These are phyloP conservation scores for Amphiprion percula DNA, from an alignment of 2,113 vertebrate species.

Conservation along the genomic window DNA sequence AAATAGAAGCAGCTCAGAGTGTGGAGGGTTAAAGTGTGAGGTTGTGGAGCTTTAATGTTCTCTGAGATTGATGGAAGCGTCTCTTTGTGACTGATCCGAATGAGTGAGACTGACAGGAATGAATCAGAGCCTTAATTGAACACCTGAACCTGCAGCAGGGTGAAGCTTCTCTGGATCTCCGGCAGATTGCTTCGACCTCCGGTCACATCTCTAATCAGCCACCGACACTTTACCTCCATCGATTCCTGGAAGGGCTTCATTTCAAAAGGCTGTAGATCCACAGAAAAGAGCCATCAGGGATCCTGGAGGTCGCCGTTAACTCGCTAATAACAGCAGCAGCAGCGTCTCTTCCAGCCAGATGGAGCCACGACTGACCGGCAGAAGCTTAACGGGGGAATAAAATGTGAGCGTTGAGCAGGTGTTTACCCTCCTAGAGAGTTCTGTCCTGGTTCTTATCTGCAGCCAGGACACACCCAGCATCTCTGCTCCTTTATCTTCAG, in stretches of 20 bases:
- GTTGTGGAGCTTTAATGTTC: too few species aligned
- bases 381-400: constrained; percentile 27
- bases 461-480: constrained; percentile 48
- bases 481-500: constrained; percentile 38
- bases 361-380: constrained; percentile 5
- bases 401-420: constrained; percentile 37
- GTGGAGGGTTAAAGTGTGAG: neutral
- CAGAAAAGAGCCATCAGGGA: constrained; percentile 14
- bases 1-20: too few species aligned
- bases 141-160: neutral
- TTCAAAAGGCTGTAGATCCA: constrained; percentile 33
- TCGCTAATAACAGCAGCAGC: neutral
- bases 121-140: constrained; percentile 36
- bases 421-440: constrained; percentile 60
- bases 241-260: constrained; percentile 34
- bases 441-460: constrained; percentile 58
- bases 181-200: constrained; percentile 58
- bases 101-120: neutral
- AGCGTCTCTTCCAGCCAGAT: constrained; percentile 5
- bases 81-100: neutral
- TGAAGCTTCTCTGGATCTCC: neutral
- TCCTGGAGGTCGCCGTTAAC: neutral
- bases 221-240: constrained; percentile 35
- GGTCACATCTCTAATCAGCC: constrained; percentile 60
- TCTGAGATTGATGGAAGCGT: neutral